Base-by-base conservation (phyloP, 2,113 vertebrate genomes). In the Hirundichthys speculiger region DNA sequence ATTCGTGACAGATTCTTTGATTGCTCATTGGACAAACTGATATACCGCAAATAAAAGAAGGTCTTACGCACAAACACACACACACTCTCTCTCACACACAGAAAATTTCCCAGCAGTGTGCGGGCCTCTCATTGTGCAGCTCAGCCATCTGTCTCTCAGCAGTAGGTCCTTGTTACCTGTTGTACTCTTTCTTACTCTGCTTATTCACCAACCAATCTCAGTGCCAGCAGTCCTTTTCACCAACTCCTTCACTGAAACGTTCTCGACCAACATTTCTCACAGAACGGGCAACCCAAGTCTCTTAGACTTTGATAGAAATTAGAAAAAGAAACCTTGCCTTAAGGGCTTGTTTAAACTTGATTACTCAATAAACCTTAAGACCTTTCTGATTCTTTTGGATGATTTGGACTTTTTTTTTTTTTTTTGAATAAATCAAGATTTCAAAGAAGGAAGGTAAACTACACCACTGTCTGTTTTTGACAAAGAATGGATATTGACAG, bases 161-260 rank as follows among this genome's bases (percentile, higher is more conserved):
- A 70, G 89, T 86, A 15, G 89, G 88, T 86, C 89, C 87, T 88
- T 87, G 86, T 88, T 89, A 89, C 89, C 88, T 91, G 88, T 84
- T 89, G 87, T 90, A 80, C 70, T 76, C 89, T 88, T 89, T 90
- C 84, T 82, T 70, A 65, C 52, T 47, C 62, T 2, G 51, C 75
- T 80, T 79, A 87, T 88, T 89, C 83, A 88, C 69, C 69, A 78
- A 49, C 49, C 39, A 27, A 4, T 18, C 66, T 79, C 73, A 13
- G 62, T 84, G 81, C 86, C 83, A 83, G 69, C 83, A 75, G 61
- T 30, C 48, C 69, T 65, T 76, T 84, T 80, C 77, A 82, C 74
- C 49, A 16, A 30, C 52, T 40, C 48, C 42, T 30, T 77, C 64
- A 71, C 60, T 42, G 56, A 80, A 63, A 75, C 65, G 46, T 74